Percentiles rank a stretch among this genome's conserved stretches.
Evolutionary conservation across 2,888 invertebrate species (phyloP).

Genomic region (Drosophila borealis): DNA sequence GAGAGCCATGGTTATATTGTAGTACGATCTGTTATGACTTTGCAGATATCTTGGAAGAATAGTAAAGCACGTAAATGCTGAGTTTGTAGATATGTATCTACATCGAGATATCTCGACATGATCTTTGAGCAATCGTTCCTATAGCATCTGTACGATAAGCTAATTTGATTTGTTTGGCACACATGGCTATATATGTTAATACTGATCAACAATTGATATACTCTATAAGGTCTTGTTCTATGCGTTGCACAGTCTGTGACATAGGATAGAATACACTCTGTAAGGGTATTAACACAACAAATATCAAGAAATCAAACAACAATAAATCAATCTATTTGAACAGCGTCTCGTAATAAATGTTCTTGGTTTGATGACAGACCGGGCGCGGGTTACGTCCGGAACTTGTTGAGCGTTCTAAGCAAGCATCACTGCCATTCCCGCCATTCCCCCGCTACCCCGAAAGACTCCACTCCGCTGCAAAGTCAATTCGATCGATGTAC

Average conservation of each 20-base stretch:
- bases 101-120: no score
- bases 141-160: no score
- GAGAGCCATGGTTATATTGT: no score
- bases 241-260: neutral
- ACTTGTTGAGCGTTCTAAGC: neutral
- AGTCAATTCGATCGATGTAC: constrained; percentile 9
- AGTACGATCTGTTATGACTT: no score
- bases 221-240: neutral
- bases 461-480: neutral
- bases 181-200: no score
- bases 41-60: no score
- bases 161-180: no score
- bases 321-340: constrained; percentile 48
- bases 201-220: no score
- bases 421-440: neutral
- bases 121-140: no score
- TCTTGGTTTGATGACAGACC: neutral
- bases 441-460: neutral
- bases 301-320: constrained; percentile 33
- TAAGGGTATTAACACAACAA: neutral
- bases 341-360: constrained; percentile 16
- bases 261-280: neutral
- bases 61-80: no score
- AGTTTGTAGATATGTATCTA: no score
- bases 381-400: neutral